phyloP scores from a whole-genome alignment of 2,888 invertebrate species.

The Drosophila kanekoi region DNA sequence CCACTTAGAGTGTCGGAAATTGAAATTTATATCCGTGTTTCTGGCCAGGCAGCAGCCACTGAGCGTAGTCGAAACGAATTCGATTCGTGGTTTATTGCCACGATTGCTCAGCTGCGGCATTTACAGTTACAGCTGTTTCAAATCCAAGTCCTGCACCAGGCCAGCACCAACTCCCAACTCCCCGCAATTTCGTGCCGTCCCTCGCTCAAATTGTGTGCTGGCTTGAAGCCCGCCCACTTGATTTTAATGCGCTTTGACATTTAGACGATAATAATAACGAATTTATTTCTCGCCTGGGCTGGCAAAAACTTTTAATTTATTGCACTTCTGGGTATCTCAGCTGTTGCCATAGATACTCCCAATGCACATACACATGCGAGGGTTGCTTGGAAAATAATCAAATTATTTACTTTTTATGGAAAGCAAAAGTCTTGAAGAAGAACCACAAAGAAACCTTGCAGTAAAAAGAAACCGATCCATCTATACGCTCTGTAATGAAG shows the following conservation, averaged over 20 bases:
- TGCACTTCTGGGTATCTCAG: constrained; percentile 63
- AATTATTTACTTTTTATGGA: not conserved
- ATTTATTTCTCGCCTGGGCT: constrained; percentile 65
- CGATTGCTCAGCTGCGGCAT: constrained; percentile 75
- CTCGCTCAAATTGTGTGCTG: not conserved
- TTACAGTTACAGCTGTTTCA: constrained; percentile 56
- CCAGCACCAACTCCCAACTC: not conserved
- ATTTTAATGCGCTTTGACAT: constrained; percentile 76
- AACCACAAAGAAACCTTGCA: no score
- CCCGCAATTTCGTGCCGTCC: not conserved
- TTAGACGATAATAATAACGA: constrained; percentile 76
- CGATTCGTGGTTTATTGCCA: constrained; percentile 76
- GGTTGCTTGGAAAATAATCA: not conserved
- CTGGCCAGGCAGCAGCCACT: constrained; percentile 57
- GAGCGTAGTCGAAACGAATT: constrained; percentile 60
- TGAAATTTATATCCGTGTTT: constrained; percentile 82
- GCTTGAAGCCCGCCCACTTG: constrained; percentile 35
- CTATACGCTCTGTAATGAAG: no score
- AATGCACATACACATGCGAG: constrained; percentile 43
- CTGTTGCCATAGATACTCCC: constrained; percentile 56
- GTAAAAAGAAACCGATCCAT: no score
- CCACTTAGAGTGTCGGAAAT: constrained; percentile 82
- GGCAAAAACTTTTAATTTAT: constrained; percentile 69
- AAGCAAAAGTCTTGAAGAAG: no score
- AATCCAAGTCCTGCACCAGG: constrained; percentile 13